A percentile compares a stretch with the other conserved stretches of the same genome.
These are phyloP conservation scores for Mimachlamys varia DNA, from an alignment of 2,888 invertebrate genomes.

Conservation along the genomic window DNA sequence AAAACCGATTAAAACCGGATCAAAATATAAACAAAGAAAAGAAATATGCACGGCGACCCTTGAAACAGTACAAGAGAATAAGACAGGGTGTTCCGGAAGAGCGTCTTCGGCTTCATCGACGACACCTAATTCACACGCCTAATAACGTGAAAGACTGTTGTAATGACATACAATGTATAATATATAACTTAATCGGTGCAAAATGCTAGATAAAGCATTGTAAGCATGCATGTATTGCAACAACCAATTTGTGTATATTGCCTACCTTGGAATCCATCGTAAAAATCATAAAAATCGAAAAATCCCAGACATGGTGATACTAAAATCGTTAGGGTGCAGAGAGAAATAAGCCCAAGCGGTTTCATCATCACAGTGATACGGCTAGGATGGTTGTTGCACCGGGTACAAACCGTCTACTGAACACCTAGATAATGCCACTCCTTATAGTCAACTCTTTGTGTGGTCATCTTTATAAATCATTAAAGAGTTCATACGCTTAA, in stretches of 20 bases:
- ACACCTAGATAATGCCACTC: not conserved
- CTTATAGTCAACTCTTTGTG: not conserved
- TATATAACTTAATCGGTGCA: too few relatives aligned
- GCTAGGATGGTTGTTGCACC: not conserved
- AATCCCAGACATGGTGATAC: not conserved
- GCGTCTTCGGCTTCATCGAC: too few relatives aligned
- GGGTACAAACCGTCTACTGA: not conserved
- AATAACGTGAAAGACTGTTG: too few relatives aligned
- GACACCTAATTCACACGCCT: too few relatives aligned
- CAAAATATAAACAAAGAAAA: too few relatives aligned
- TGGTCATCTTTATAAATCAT: not conserved
- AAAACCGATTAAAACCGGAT: too few relatives aligned
- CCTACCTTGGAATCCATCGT: conserved; percentile 8
- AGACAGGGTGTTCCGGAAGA: too few relatives aligned
- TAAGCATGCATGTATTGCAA: too few relatives aligned
- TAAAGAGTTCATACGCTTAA: not conserved
- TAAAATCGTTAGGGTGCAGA: not conserved
- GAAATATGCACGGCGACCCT: too few relatives aligned
- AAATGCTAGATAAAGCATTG: too few relatives aligned
- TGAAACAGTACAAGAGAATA: too few relatives aligned
- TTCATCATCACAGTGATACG: not conserved
- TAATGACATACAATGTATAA: too few relatives aligned
- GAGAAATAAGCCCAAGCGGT: not conserved
- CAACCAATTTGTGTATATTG: not conserved
- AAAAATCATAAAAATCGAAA: not conserved